Evolutionary conservation across 2,797 vertebrate species (phyloP), one percentile per base, ranked within the genome.

Genomic region (Gadopsis marmoratus): DNA sequence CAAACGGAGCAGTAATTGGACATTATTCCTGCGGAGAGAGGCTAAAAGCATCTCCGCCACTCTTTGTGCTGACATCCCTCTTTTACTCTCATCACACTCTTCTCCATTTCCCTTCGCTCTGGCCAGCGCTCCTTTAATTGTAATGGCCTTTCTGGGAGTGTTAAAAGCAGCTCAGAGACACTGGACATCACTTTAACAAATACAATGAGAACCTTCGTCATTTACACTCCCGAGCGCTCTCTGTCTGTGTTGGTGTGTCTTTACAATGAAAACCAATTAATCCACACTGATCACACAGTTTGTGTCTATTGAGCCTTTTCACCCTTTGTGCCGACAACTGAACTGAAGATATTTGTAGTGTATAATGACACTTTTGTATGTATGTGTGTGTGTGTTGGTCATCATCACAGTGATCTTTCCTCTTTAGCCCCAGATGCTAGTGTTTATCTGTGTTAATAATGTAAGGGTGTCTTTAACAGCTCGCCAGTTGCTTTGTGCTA

Each of bases 31-130:
- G 82, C 71, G 58, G 84, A 77, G 75, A 83, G 78, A 71, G 84
- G 84, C 92, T 92, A 93, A 94, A 92, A 94, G 90, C 92, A 86
- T 92, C 90, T 86, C 86, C 39, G 73, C 88, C 86, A 82, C 92
- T 83, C 79, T 81, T 91, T 92, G 87, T 91, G 90, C 89, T 88
- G 89, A 85, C 89, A 85, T 90, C 81, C 83, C 87, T 91, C 91
- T 90, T 91, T 92, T 90, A 88, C 85, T 88, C 85, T 84, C 86
- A 86, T 93, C 93, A 91, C 88, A 88, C 82, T 90, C 83, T 80
- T 89, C 80, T 85, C 86, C 77, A 83, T 86, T 89, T 85, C 73
- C 72, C 72, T 50, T 68, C 62, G 54, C 84, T 91, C 71, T 45
- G 75, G 77, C 85, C 85, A 35, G 78, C 31, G 58, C 82, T 82